These are phyloP conservation scores for Notospermus geniculatus DNA, from an alignment of 1,140 invertebrate genomes.

Conservation along the genomic window DNA sequence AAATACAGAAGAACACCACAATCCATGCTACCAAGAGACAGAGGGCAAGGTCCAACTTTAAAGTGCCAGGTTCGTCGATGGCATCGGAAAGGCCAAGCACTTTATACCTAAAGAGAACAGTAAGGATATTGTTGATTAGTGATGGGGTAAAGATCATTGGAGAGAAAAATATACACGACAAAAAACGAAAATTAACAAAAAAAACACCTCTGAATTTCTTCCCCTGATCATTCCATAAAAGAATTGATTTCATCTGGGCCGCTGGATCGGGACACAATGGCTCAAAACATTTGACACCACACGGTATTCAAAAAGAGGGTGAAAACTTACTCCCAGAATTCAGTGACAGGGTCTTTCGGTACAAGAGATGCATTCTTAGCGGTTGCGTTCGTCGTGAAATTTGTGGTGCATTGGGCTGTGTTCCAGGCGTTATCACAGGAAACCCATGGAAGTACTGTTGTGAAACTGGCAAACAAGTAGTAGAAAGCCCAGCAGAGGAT, in stretches of 20 bases:
- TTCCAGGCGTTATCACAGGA: slow-evolving; percentile 56
- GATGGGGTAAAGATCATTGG: too few species aligned
- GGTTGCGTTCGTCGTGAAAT: not conserved
- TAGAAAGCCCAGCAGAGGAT: slow-evolving; percentile 52
- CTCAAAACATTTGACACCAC: too few species aligned
- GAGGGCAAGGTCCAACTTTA: slow-evolving; percentile 92
- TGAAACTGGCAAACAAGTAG: slow-evolving; percentile 53
- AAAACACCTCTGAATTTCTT: slow-evolving; percentile 10
- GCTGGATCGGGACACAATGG: too few species aligned
- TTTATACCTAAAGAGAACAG: slow-evolving; percentile 43
- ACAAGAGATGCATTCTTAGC: not conserved
- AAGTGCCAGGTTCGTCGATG: slow-evolving; percentile 80
- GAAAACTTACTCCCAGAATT: slow-evolving; percentile 50
- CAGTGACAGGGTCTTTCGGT: slow-evolving; percentile 39
- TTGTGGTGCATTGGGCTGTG: slow-evolving; percentile 32
- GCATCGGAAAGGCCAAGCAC: slow-evolving; percentile 81
- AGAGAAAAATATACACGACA: too few species aligned
- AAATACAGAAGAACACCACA: slow-evolving; percentile 97
- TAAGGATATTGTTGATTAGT: too few species aligned
- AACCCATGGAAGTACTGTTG: slow-evolving; percentile 53
- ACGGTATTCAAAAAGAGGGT: too few species aligned
- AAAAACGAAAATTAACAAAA: slow-evolving; percentile 23
- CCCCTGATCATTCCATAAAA: too few species aligned
- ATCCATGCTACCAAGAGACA: slow-evolving; percentile 91
- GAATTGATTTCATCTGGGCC: too few species aligned